A percentile compares a stretch with the other conserved stretches of the same genome.
phyloP scores from a whole-genome alignment of 2,113 vertebrate species.

The Proteles cristata region DNA sequence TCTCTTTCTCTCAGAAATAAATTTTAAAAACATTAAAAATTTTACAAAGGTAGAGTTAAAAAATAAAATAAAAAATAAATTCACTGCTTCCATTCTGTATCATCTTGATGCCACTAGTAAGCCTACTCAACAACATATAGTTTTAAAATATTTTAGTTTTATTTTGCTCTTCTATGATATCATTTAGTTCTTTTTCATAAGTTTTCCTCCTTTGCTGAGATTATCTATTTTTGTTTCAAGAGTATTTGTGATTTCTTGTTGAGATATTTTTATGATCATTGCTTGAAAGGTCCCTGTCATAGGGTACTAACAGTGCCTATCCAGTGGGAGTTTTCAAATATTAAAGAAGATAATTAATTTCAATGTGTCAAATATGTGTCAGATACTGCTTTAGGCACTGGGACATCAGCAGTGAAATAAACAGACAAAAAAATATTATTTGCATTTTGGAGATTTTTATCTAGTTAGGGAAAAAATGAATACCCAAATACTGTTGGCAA shows the following conservation, averaged over 20 bases:
- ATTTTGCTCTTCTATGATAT: background rate
- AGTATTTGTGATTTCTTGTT: background rate
- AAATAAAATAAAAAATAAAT: background rate
- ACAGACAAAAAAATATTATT: background rate
- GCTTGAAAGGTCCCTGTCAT: background rate
- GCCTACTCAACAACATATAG: background rate
- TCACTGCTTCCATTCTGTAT: background rate
- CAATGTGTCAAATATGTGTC: background rate
- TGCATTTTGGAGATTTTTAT: background rate
- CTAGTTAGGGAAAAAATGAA: background rate
- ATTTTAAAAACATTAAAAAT: too few species aligned
- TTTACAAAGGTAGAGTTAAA: too few species aligned
- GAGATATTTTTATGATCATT: background rate
- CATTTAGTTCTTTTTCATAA: background rate
- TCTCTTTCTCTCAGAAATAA: too few species aligned
- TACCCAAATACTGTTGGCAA: rapidly evolving
- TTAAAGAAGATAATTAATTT: background rate
- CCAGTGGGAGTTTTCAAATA: background rate
- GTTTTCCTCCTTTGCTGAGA: background rate
- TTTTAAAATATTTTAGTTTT: background rate
- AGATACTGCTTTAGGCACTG: background rate
- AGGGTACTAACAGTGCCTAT: background rate
- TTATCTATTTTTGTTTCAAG: background rate
- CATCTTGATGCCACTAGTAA: background rate
- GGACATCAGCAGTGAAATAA: background rate